These are phyloP conservation scores for Drosophila ambigua DNA, from an alignment of 1,140 invertebrate species.

Conservation along the genomic window DNA sequence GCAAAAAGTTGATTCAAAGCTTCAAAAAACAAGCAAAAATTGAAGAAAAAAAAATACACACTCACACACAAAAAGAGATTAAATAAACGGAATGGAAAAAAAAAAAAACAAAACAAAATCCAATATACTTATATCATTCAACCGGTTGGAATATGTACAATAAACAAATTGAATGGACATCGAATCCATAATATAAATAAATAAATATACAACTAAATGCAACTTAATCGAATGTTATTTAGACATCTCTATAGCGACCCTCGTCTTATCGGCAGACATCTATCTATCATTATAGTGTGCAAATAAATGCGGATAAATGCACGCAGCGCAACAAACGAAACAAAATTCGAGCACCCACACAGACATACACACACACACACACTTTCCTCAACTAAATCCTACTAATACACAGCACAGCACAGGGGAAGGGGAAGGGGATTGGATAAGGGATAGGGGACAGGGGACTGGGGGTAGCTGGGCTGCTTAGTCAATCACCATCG, in stretches of 20 bases:
- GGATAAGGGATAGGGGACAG: not conserved
- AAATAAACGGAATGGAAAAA: slow-evolving; percentile 24
- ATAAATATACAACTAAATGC: slow-evolving; percentile 56
- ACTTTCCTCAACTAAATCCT: slow-evolving; percentile 57
- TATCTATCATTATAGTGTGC: slow-evolving; percentile 35
- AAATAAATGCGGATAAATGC: slow-evolving; percentile 45
- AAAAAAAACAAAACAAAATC: slow-evolving; percentile 21
- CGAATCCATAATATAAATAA: slow-evolving; percentile 43
- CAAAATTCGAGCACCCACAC: slow-evolving; percentile 69
- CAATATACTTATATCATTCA: slow-evolving; percentile 59
- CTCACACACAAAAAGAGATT: slow-evolving; percentile 16
- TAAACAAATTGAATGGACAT: slow-evolving; percentile 32
- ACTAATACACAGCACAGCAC: slow-evolving; percentile 66
- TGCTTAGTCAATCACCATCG: slow-evolving; percentile 81
- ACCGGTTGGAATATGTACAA: slow-evolving; percentile 46
- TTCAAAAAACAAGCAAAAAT: slow-evolving; percentile 6
- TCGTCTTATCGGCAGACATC: slow-evolving; percentile 23
- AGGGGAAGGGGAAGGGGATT: not conserved
- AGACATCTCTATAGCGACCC: not conserved
- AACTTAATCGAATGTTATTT: slow-evolving; percentile 20
- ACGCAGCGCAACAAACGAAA: slow-evolving; percentile 43
- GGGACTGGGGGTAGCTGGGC: not conserved
- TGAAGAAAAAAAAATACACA: not conserved
- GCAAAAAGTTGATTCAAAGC: slow-evolving; percentile 50
- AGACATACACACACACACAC: slow-evolving; percentile 27